Evolutionary conservation across 1,140 invertebrate species (phyloP).

Genomic region (Pachypsylla venusta): DNA sequence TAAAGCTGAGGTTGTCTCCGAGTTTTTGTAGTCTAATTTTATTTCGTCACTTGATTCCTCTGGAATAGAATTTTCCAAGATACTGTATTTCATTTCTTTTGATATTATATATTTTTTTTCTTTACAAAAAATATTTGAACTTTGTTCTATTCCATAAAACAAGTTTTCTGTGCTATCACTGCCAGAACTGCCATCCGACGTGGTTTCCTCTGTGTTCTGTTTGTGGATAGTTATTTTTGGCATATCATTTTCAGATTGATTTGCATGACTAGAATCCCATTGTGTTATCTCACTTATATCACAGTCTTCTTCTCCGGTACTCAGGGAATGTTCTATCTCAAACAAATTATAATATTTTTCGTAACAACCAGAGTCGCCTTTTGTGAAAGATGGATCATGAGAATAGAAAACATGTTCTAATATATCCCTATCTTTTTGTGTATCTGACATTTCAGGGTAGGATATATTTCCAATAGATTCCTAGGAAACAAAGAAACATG

Average conservation of each 20-base stretch:
- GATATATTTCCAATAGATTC: no score
- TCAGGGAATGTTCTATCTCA: background rate
- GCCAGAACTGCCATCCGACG: background rate
- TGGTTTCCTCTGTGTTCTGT: background rate
- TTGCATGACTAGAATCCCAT: conserved; percentile 6
- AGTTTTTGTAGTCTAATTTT: background rate
- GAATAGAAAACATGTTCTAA: no score
- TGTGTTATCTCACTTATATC: background rate
- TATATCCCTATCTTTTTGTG: no score
- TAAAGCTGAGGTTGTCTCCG: no score
- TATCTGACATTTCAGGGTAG: no score
- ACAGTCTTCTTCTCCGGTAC: background rate
- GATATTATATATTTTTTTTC: conserved; percentile 1
- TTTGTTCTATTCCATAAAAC: background rate
- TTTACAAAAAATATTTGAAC: background rate
- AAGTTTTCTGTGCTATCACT: background rate
- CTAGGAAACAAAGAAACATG: no score
- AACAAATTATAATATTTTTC: no score
- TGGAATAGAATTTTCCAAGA: background rate
- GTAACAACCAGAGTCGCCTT: no score
- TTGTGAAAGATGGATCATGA: no score
- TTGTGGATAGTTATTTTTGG: background rate
- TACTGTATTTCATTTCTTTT: background rate
- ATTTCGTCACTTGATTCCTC: background rate
- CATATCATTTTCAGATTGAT: background rate